A percentile compares a stretch with the other conserved stretches of the same genome.
phyloP scores from a whole-genome alignment of 2,797 vertebrate genomes.

The Enteromius viviparus region DNA sequence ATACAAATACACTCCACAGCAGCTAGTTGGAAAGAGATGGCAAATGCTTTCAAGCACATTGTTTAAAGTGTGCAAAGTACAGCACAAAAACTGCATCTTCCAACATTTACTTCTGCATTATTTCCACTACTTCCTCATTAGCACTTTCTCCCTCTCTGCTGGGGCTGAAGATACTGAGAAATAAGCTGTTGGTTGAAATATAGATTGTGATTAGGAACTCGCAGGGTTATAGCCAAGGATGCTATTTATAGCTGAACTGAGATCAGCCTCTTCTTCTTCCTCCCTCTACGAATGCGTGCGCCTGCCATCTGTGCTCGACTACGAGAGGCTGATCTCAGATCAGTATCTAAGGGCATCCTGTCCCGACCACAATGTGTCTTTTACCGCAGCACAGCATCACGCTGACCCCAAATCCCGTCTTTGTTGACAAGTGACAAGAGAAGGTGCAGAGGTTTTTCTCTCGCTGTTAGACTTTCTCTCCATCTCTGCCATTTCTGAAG shows the following conservation, averaged over 20 bases:
- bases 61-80: slow-evolving; percentile 35
- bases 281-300: not conserved
- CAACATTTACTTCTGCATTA: slow-evolving; percentile 12
- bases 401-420: slow-evolving; percentile 2
- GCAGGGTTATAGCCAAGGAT: not conserved
- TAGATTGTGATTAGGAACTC: slow-evolving; percentile 16
- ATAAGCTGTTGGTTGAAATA: slow-evolving; percentile 16
- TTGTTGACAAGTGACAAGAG: slow-evolving; percentile 32
- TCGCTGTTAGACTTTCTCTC: not conserved
- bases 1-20: slow-evolving; percentile 2
- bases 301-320: not conserved
- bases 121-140: slow-evolving; percentile 13
- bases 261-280: slow-evolving; percentile 13
- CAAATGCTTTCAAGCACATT: slow-evolving; percentile 10
- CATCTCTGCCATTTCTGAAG: slow-evolving; percentile 53
- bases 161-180: not conserved
- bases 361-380: slow-evolving; percentile 49
- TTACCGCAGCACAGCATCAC: slow-evolving; percentile 20
- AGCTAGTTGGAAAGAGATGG: slow-evolving; percentile 33
- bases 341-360: slow-evolving; percentile 18
- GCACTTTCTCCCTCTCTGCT: not conserved
- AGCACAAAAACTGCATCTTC: slow-evolving; percentile 30
- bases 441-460: slow-evolving; percentile 28
- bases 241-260: slow-evolving; percentile 22
- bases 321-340: slow-evolving; percentile 9